phyloP scores from a whole-genome alignment of 1,140 invertebrate genomes.

The Paraescarpia echinospica region DNA sequence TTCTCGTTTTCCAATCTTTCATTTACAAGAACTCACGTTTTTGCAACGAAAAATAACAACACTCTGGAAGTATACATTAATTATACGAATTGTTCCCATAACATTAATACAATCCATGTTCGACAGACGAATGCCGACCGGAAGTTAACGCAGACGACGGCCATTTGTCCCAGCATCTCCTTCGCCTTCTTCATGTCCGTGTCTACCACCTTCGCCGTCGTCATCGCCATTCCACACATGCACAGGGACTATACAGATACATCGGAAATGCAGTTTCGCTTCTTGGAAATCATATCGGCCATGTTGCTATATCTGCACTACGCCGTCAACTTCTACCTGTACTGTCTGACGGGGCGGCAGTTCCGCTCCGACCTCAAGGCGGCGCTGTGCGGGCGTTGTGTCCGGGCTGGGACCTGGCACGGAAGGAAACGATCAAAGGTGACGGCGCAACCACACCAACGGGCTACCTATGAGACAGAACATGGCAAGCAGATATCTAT shows the following conservation, averaged over 20 bases:
- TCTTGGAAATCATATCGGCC: neutral
- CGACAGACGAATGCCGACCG: neutral
- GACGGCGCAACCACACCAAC: neutral
- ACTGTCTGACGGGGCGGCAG: neutral
- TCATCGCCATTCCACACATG: slow-evolving; percentile 23
- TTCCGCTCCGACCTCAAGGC: neutral
- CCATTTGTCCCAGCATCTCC: slow-evolving; percentile 27
- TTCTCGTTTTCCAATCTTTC: too few species aligned
- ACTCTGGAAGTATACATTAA: too few species aligned
- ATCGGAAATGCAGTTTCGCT: neutral
- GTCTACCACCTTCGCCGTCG: slow-evolving; percentile 21
- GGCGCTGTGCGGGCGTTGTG: neutral
- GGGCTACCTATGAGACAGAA: neutral
- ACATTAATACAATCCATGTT: too few species aligned
- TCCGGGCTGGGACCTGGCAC: too few species aligned
- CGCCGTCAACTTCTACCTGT: neutral
- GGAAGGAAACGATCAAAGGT: neutral
- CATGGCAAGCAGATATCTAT: neutral
- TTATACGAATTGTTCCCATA: too few species aligned
- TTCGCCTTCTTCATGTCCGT: slow-evolving; percentile 28
- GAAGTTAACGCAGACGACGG: slow-evolving; percentile 24
- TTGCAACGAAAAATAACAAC: too few species aligned
- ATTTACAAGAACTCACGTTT: too few species aligned
- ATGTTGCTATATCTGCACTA: neutral
- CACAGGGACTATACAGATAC: neutral